Evolutionary conservation across 1,140 invertebrate genomes (phyloP), one percentile per base, ranked within the genome.

Genomic region (Lucilia sericata): DNA sequence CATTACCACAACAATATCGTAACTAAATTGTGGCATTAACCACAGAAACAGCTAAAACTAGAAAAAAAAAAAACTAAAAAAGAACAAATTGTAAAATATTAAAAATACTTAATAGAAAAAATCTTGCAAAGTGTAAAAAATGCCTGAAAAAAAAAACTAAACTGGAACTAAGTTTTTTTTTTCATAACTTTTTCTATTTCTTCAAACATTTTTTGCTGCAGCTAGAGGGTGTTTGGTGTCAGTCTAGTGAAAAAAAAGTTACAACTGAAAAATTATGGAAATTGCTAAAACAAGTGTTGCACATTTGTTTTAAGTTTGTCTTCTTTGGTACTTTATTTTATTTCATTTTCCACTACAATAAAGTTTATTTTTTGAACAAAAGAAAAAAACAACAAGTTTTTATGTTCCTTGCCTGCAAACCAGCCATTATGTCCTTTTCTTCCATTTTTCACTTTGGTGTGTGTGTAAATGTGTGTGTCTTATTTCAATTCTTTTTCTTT

Each of bases 271-370:
- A 70, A 70, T 70, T 70, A 70, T 70, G 65, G 65, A 70, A 70
- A 70, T 70, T 70, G 19, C 65, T 70, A 70, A 70, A 70, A 70
- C 65, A 70, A 70, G 65, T 70, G 65, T 70, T 70, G 65, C 65
- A 70, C 65, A 70, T 70, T 70, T 70, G 9, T 19, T 70, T 70
- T 70, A 70, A 70, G 65, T 70, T 70, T 21, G 65, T 21, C 65
- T 70, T 70, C 65, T 19, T 10, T n/a, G 3, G 8, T 70, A 19
- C 19, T 70, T 70, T 19, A 21, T 70, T 70, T 21, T 21, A 70
- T 7, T 70, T 25, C 21, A n/a, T 60, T 60, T 60, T n/a, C 5
- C 55, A 55, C 51, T 55, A 55, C n/a, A 70, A 70, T 25, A 70
- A 70, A 70, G 65, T 70, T 70, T 70, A 25, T 70, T 70, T 70